Evolutionary conservation across 2,888 invertebrate genomes (phyloP).

Genomic region (Oscheius onirici): DNA sequence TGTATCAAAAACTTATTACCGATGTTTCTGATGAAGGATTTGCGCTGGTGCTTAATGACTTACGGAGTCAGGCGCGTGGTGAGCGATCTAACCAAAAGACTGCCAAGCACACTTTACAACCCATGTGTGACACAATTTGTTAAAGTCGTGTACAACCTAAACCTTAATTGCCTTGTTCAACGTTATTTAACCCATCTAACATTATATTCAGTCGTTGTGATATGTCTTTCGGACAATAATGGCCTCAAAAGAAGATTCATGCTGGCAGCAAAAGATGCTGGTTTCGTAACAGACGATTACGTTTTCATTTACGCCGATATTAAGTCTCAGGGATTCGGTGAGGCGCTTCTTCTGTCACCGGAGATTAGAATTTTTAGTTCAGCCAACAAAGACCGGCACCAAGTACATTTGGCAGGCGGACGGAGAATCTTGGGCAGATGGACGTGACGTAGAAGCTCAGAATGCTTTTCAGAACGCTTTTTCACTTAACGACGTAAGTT

Average conservation of each 20-base stretch:
- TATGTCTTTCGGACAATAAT: constrained; percentile 18
- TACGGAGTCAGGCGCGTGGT: neutral
- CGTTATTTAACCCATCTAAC: neutral
- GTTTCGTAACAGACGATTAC: constrained; percentile 59
- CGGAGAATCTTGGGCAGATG: constrained; percentile 42
- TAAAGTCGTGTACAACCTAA: too few species aligned
- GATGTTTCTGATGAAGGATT: neutral
- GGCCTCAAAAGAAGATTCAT: constrained; percentile 30
- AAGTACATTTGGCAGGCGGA: constrained; percentile 46
- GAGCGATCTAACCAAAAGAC: neutral
- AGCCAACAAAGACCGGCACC: constrained; percentile 9
- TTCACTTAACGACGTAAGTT: constrained; percentile 17
- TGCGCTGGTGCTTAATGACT: neutral
- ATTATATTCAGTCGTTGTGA: constrained; percentile 26
- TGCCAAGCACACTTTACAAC: neutral
- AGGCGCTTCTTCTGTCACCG: neutral
- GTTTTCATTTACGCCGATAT: constrained; percentile 59
- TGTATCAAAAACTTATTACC: too few species aligned
- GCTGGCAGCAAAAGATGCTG: constrained; percentile 46
- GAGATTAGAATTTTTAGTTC: neutral
- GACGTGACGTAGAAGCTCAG: constrained; percentile 50
- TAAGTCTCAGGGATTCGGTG: neutral
- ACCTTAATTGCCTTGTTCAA: too few species aligned
- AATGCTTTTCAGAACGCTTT: constrained; percentile 33
- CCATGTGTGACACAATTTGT: too few species aligned